Base-by-base conservation (phyloP, 2,113 vertebrate species). In the Salvator merianae region DNA sequence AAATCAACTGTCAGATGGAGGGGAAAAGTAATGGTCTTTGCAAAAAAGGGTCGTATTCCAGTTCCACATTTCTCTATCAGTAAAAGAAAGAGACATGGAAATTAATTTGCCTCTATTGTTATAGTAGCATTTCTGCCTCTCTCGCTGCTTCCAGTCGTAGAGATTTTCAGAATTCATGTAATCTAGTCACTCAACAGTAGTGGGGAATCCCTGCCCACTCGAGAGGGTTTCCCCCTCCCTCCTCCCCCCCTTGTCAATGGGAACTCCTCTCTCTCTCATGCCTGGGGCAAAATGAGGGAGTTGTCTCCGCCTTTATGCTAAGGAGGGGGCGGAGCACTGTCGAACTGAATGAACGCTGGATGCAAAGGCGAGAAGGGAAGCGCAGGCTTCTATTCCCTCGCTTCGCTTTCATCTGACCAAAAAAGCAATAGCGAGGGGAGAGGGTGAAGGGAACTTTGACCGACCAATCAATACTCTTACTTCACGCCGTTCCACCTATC, bases 241-340 rank as follows among this genome's bases (percentile, higher is more conserved):
- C 43, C 43, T 9, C 43, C 10, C 43, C 43, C 43, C 43, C 43
- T 5, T n/a, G 34, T 47, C 80, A 78, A 32, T 59, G 50, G 75
- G 83, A 40, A 47, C 28, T 26, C 36, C 55, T 20, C 82, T 40
- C 62, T 0, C 36, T 26, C 62, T 68, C 80, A 13, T 3, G 34
- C 84, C 69, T 86, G 55, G 55, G 55, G 55, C 55, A 59, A 20
- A 59, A 59, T 75, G 26, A 81, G 78, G 40, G 84, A 87, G 78
- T 59, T 66, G 75, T 53, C 84, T 0, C 65, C 88, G 82, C 86
- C 90, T 81, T 78, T n/a, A 34, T 3, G 78, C 90, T 86, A 85
- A 86, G 14, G 1, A 69, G 36, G 69, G 14, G 86, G 81, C n/a
- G 53, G 81, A 72, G 77, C 59, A 55, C 6, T 63, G 43, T 38